These are phyloP conservation scores for Antheraea mylitta DNA, from an alignment of 1,140 invertebrate species.

Conservation along the genomic window DNA sequence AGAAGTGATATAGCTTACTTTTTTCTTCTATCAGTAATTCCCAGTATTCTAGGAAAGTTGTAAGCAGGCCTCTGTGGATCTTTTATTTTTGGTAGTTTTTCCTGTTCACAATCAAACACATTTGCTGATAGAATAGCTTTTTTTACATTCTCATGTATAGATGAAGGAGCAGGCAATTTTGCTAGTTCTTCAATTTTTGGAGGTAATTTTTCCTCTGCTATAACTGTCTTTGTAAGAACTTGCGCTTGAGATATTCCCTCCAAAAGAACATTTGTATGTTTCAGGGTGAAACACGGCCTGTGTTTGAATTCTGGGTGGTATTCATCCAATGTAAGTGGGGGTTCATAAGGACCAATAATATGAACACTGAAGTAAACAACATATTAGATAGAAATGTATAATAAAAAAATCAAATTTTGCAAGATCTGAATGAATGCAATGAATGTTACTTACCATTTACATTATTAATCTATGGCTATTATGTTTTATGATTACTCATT, in stretches of 20 bases:
- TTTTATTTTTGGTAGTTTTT: constrained; percentile 86
- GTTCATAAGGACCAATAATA: constrained; percentile 69
- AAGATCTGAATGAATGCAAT: too few species aligned
- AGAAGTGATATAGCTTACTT: constrained; percentile 80
- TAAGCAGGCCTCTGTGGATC: constrained; percentile 84
- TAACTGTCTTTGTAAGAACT: constrained; percentile 86
- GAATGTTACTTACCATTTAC: too few species aligned
- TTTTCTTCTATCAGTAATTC: constrained; percentile 84
- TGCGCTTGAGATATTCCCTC: constrained; percentile 86
- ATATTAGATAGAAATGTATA: neutral
- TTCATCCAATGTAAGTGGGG: constrained; percentile 65
- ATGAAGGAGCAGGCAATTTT: constrained; percentile 66
- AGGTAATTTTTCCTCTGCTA: constrained; percentile 82
- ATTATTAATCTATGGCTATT: too few species aligned
- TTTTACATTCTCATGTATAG: constrained; percentile 79
- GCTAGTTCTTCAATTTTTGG: constrained; percentile 75
- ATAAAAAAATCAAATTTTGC: too few species aligned
- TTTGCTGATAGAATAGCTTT: constrained; percentile 84
- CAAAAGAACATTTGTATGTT: constrained; percentile 82
- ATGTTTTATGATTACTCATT: too few species aligned
- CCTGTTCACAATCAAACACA: constrained; percentile 88
- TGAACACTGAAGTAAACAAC: constrained; percentile 58
- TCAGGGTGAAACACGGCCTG: constrained; percentile 79
- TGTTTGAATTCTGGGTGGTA: constrained; percentile 84
- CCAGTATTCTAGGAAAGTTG: constrained; percentile 85